phyloP scores from a whole-genome alignment of 2,797 vertebrate genomes.

The Mormyrus hasselquistii region DNA sequence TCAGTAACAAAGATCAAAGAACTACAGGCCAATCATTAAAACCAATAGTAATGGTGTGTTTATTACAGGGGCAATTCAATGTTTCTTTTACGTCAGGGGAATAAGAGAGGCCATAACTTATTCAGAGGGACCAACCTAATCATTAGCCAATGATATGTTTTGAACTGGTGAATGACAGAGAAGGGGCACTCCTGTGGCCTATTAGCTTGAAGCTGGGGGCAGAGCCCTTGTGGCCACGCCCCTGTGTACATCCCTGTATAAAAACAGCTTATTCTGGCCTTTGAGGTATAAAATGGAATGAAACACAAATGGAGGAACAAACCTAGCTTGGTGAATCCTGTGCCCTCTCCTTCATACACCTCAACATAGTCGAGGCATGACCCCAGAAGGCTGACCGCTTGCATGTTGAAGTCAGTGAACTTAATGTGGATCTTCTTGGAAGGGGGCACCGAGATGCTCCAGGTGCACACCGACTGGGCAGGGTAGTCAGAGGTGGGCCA shows the following conservation, averaged over 20 bases:
- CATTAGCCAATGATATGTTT: neutral
- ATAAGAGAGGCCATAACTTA: neutral
- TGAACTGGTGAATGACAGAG: neutral
- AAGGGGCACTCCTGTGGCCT: neutral
- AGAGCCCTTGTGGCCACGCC: neutral
- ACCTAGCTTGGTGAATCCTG: slow-evolving; percentile 34
- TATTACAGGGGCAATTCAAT: neutral
- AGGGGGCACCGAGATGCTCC: slow-evolving; percentile 51
- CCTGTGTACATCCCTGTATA: neutral
- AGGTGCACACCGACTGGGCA: slow-evolving; percentile 58
- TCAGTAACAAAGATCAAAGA: neutral
- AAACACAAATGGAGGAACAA: neutral
- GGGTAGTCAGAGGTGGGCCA: slow-evolving; percentile 58
- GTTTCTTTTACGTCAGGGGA: neutral
- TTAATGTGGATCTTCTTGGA: slow-evolving; percentile 45
- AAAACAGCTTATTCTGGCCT: neutral
- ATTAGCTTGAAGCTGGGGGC: neutral
- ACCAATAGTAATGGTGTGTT: neutral
- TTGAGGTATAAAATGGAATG: neutral
- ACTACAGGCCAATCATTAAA: neutral
- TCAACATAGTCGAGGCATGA: slow-evolving; percentile 64
- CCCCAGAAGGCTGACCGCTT: slow-evolving; percentile 46
- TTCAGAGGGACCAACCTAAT: neutral
- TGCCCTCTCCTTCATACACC: slow-evolving; percentile 50
- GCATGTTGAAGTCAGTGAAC: slow-evolving; percentile 65